phyloP scores from a whole-genome alignment of 1,140 invertebrate species.

The Papilio glaucus region DNA sequence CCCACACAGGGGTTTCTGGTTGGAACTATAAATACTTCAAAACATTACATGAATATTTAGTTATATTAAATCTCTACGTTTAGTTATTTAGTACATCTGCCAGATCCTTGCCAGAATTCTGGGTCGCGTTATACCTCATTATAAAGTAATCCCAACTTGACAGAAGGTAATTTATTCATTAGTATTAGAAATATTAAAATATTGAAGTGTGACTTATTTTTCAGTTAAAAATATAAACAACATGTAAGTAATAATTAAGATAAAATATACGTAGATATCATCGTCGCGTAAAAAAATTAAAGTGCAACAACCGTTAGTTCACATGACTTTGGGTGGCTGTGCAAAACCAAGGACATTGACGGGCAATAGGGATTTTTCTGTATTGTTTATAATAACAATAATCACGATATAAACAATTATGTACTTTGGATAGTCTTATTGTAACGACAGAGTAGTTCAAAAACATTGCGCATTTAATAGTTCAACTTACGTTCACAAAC shows the following conservation, averaged over 20 bases:
- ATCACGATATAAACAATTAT: neutral
- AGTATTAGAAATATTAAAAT: too few species aligned
- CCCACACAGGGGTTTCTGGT: too few species aligned
- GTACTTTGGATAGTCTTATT: neutral
- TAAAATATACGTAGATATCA: neutral
- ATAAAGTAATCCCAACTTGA: too few species aligned
- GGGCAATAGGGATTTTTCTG: neutral
- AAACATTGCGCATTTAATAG: neutral
- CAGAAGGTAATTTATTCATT: too few species aligned
- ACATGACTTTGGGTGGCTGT: constrained; percentile 32
- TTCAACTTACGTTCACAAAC: neutral
- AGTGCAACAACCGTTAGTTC: constrained; percentile 33
- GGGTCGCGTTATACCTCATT: too few species aligned
- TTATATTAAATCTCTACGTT: too few species aligned
- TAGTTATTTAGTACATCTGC: too few species aligned
- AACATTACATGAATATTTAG: too few species aligned
- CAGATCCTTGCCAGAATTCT: too few species aligned
- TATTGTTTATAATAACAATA: neutral
- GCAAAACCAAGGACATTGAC: neutral
- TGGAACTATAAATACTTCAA: too few species aligned
- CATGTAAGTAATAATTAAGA: neutral
- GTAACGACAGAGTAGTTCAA: neutral
- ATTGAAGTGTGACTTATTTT: too few species aligned
- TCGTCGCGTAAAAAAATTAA: constrained; percentile 6
- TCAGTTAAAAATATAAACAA: too few species aligned